Conservation (phyloP, 2,113 vertebrate genomes). For the Tringa solitaria region DNA sequence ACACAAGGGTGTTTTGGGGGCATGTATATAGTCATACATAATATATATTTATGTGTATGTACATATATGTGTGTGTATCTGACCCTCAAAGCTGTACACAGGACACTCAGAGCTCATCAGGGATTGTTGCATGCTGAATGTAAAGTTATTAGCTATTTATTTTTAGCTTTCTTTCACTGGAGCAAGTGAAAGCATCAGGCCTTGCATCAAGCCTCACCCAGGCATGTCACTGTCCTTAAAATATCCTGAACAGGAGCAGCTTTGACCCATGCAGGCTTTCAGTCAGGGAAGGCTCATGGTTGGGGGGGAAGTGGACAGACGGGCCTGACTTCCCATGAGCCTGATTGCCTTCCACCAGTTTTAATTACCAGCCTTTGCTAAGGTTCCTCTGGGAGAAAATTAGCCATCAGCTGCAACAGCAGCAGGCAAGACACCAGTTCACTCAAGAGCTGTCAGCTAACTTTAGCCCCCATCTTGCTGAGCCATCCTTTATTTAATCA, state of each 20-base stretch:
- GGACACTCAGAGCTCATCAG: neutral
- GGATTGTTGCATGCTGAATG: neutral
- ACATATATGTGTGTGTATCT: neutral
- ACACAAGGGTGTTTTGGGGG: neutral
- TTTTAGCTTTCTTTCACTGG: neutral
- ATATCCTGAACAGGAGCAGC: neutral
- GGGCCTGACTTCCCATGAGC: neutral
- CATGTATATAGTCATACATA: no score
- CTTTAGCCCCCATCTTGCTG: neutral
- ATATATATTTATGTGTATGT: neutral
- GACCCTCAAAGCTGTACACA: neutral
- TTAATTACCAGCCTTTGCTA: slow-evolving; percentile 55
- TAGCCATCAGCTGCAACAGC: neutral
- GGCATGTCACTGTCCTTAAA: neutral
- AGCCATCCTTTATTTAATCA: slow-evolving; percentile 56
- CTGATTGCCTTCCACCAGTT: slow-evolving; percentile 28
- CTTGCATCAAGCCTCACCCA: neutral
- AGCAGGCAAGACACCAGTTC: slow-evolving; percentile 24
- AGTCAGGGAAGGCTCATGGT: neutral
- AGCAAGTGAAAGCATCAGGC: neutral
- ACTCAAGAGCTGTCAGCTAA: slow-evolving; percentile 44
- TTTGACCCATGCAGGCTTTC: neutral
- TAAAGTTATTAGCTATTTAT: neutral
- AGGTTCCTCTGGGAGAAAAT: slow-evolving; percentile 45
- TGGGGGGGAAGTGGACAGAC: neutral